Conservation (phyloP, 2,113 vertebrate genomes). For the Glareola pratincola region DNA sequence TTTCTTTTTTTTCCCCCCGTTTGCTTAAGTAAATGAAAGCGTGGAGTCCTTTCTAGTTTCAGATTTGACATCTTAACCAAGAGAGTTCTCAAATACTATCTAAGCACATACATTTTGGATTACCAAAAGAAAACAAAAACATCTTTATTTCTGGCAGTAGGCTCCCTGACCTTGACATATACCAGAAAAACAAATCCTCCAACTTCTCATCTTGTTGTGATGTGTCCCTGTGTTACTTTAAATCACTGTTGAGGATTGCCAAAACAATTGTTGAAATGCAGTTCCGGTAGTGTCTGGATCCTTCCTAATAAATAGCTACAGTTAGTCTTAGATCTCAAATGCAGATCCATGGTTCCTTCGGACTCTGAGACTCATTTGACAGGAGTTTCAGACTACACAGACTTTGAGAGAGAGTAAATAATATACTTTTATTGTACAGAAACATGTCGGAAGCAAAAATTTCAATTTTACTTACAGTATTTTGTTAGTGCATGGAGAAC, state of each 20-base stretch:
- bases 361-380: not conserved
- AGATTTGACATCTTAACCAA: not conserved
- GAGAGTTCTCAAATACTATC: not conserved
- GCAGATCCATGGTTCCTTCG: not conserved
- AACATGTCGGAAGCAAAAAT: not conserved
- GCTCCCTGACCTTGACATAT: not conserved
- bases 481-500: not conserved
- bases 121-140: not conserved
- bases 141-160: not conserved
- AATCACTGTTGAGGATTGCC: not conserved
- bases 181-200: not conserved
- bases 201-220: not conserved
- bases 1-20: not conserved
- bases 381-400: not conserved
- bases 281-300: not conserved
- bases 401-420: not conserved
- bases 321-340: not conserved
- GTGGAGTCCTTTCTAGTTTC: not conserved
- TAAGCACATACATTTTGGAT: not conserved
- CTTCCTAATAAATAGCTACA: not conserved
- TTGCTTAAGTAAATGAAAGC: not conserved
- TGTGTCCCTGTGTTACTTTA: not conserved
- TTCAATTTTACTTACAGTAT: not conserved
- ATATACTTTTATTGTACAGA: not conserved
- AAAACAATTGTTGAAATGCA: not conserved